Base-by-base conservation (phyloP, 2,888 invertebrate genomes). In the Lycia hirtaria region DNA sequence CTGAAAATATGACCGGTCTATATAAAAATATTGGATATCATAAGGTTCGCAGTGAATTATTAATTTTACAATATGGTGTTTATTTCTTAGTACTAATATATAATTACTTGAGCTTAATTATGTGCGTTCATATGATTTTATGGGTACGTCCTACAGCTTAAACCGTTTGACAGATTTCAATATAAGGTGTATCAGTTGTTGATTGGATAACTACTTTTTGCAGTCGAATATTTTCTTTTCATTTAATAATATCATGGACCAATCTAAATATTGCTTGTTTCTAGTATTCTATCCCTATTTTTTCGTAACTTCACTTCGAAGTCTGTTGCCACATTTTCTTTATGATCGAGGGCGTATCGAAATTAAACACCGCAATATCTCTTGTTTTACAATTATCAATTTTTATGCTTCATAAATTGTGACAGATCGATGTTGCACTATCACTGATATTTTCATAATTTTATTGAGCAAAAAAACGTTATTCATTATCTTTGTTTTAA, bases 301-400 rank as follows among this genome's bases (percentile, higher is more conserved):
- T 28, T 17, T 41, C 44, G 50, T 37, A 47, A 37, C 37, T 35
- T 58, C 57, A 60, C 40, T 50, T 35, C 24, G 38, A 56, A 45
- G 40, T 26, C 15, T 24, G 32, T 56, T 45, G 19, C 49, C 20
- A 6, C 33, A 55, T 14, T 1, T 41, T 22, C n/a, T 14, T 49
- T 28, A 51, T 15, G 38, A 45, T 56, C 17, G 41, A 28, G 43
- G 37, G 48, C 52, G n/a, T 58, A 30, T 15, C 48, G n/a, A n/a
- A n/a, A n/a, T n/a, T 43, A 48, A 58, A 53, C 9, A 17, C 22
- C 32, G 48, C 40, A 40, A 58, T 57, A 43, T 47, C 52, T 48
- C 12, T 53, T 53, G 57, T 58, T 47, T 43, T 40, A 15, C 12
- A 38, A 58, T 52, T 47, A 52, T 12, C 33, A 41, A 57, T 48